Conservation (phyloP, 2,113 vertebrate genomes). For the Calonectris borealis region DNA sequence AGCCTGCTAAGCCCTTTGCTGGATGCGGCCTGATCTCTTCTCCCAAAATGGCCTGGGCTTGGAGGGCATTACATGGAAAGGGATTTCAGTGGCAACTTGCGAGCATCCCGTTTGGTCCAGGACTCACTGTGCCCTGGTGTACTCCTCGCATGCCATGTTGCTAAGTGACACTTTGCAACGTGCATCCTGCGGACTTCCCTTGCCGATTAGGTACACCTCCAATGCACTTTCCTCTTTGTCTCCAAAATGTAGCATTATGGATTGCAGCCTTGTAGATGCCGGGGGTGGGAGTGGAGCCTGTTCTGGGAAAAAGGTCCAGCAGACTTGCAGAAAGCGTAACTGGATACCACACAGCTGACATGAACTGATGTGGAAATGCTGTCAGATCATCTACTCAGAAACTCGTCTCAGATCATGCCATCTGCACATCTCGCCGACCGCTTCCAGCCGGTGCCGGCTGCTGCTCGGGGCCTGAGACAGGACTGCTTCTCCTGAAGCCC, state of each 20-base stretch:
- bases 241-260: neutral
- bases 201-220: neutral
- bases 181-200: neutral
- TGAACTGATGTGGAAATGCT: constrained; percentile 12
- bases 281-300: neutral
- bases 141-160: neutral
- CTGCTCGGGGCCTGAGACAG: neutral
- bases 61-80: neutral
- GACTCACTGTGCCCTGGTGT: neutral
- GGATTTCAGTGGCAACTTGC: neutral
- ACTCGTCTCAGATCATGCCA: neutral
- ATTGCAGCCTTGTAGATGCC: neutral
- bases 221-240: neutral
- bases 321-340: neutral
- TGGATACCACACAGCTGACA: neutral
- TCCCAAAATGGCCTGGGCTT: neutral
- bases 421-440: neutral
- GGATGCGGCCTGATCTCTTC: neutral
- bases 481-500: neutral
- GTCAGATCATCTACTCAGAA: neutral
- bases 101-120: neutral
- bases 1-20: neutral
- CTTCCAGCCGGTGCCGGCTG: neutral
- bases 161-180: neutral
- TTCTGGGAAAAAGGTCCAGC: neutral